These are phyloP conservation scores for Mactra quadrangularis DNA, from an alignment of 1,140 invertebrate species.

Conservation along the genomic window DNA sequence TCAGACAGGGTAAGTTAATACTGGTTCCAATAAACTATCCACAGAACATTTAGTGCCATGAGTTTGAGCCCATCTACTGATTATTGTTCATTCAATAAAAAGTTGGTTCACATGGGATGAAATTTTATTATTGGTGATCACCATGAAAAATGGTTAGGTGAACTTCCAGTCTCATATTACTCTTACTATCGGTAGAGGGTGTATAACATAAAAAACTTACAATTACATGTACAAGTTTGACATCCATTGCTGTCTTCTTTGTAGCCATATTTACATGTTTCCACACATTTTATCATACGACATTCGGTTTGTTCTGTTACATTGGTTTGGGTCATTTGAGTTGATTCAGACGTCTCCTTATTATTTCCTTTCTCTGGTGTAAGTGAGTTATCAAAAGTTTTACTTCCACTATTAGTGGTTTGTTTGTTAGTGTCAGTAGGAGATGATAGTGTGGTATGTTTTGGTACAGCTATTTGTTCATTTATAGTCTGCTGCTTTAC, in stretches of 20 bases:
- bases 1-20: too few species aligned
- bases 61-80: background rate
- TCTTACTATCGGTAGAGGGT: background rate
- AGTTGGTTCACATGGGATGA: background rate
- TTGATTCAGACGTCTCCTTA: background rate
- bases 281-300: background rate
- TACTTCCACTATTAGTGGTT: background rate
- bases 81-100: background rate
- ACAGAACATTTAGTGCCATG: too few species aligned
- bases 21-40: too few species aligned
- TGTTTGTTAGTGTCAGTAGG: background rate
- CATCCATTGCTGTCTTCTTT: constrained; percentile 12
- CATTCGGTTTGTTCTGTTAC: background rate
- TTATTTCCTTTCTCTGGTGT: background rate
- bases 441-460: background rate
- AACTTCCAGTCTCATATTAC: background rate
- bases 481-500: background rate
- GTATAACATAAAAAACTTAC: constrained; percentile 2
- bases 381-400: background rate
- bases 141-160: background rate
- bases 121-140: background rate
- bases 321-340: background rate
- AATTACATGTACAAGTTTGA: constrained; percentile 25
- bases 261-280: background rate
- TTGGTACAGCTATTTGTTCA: constrained; percentile 5